Conservation (phyloP, 2,888 invertebrate genomes). For the Trissolcus japonicus region DNA sequence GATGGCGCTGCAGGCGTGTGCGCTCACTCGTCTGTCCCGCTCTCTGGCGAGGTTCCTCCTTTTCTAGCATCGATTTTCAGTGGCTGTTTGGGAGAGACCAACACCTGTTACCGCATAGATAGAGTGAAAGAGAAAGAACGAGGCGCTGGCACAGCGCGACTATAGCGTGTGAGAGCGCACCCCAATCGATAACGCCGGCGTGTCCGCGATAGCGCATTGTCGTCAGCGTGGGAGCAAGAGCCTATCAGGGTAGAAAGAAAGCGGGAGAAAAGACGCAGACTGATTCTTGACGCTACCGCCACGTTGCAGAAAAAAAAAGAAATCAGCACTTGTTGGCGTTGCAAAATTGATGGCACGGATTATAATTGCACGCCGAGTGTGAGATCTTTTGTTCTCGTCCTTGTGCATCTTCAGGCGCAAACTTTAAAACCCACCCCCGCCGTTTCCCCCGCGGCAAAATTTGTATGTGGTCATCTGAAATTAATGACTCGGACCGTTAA, state of each 20-base stretch:
- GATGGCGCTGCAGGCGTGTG: conserved; percentile 38
- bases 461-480: conserved; percentile 13
- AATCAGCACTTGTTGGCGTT: conserved; percentile 30
- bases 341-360: conserved; percentile 6
- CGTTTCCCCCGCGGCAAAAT: not conserved
- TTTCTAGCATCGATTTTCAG: conserved; percentile 68
- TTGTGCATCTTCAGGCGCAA: not conserved
- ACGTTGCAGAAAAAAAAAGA: conserved; percentile 34
- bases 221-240: conserved; percentile 50
- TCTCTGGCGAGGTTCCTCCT: conserved; percentile 25
- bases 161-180: conserved; percentile 59
- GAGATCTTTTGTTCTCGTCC: too few relatives aligned
- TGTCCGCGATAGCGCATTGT: conserved; percentile 67
- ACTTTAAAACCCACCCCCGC: not conserved
- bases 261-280: conserved; percentile 36
- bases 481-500: conserved; percentile 8
- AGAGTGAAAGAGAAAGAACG: conserved; percentile 63
- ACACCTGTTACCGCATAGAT: conserved; percentile 65
- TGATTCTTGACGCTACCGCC: conserved; percentile 40
- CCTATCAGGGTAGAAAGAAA: conserved; percentile 24
- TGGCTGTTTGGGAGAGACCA: conserved; percentile 61
- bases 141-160: conserved; percentile 60
- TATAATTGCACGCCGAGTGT: too few relatives aligned
- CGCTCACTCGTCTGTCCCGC: conserved; percentile 24
- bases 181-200: conserved; percentile 73